A percentile compares a stretch with the other conserved stretches of the same genome.
Evolutionary conservation across 2,888 invertebrate species (phyloP).

Genomic region (Andricus curvator): DNA sequence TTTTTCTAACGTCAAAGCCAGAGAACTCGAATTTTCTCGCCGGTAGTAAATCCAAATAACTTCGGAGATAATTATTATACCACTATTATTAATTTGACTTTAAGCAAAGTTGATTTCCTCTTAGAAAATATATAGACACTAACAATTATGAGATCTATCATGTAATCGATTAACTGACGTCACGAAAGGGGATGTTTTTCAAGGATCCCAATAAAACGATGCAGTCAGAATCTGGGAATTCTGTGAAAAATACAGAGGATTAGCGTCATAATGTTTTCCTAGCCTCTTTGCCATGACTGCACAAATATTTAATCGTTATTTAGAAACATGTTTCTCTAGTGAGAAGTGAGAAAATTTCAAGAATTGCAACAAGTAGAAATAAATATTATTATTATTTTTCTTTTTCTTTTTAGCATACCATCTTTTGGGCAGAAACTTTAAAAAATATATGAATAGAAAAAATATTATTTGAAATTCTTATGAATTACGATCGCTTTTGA

Average conservation of each 20-base stretch:
- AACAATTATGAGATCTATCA: neutral
- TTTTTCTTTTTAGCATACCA: neutral
- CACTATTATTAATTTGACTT: neutral
- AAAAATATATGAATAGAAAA: too few species aligned
- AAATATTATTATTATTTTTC: neutral
- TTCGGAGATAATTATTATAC: neutral
- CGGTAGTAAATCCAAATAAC: neutral
- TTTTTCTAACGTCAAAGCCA: too few species aligned
- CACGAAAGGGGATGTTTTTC: neutral
- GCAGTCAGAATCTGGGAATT: neutral
- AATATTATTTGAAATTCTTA: too few species aligned
- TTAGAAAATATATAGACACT: neutral
- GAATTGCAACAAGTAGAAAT: neutral
- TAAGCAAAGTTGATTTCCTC: neutral
- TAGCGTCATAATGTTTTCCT: slow-evolving; percentile 16
- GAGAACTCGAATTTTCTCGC: too few species aligned
- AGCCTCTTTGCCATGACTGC: neutral
- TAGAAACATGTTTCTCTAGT: slow-evolving; percentile 1
- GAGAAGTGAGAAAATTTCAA: neutral
- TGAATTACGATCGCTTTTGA: too few species aligned
- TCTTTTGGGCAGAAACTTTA: neutral
- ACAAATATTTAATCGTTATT: slow-evolving; percentile 23
- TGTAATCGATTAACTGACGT: neutral
- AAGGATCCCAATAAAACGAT: neutral
- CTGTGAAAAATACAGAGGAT: neutral